These are phyloP conservation scores for Andrena trimmerana DNA, from an alignment of 2,888 invertebrate genomes.

Conservation along the genomic window DNA sequence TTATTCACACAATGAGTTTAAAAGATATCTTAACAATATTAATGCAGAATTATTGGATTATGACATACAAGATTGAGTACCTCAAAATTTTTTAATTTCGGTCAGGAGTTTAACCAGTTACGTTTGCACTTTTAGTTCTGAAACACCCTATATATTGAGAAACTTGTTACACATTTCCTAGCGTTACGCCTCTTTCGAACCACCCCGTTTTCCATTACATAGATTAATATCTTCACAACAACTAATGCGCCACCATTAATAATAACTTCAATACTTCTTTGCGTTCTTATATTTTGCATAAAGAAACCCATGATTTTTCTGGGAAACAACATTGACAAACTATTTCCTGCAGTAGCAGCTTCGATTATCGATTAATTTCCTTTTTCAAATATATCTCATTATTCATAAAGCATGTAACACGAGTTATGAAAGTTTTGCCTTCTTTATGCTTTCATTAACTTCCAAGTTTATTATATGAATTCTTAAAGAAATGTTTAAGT, in stretches of 20 bases:
- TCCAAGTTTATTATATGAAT: too few relatives aligned
- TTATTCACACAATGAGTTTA: too few relatives aligned
- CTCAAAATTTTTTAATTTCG: too few relatives aligned
- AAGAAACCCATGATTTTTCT: not conserved
- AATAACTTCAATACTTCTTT: not conserved
- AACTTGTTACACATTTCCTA: not conserved
- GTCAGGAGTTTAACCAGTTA: not conserved
- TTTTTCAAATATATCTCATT: not conserved
- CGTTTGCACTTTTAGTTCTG: not conserved
- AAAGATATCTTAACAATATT: too few relatives aligned
- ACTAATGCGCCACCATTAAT: not conserved
- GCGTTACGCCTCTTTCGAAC: too few relatives aligned
- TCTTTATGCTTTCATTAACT: too few relatives aligned
- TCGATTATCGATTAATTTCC: not conserved
- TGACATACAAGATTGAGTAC: too few relatives aligned
- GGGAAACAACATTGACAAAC: not conserved
- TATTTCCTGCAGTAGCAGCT: not conserved
- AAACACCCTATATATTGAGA: not conserved
- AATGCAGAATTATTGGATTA: too few relatives aligned
- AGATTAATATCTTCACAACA: not conserved
- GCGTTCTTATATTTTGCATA: not conserved
- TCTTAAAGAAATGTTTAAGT: too few relatives aligned
- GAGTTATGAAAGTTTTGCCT: too few relatives aligned
- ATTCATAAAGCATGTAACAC: too few relatives aligned
- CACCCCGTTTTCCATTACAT: not conserved